These are phyloP conservation scores for Parotocinclus haroldoi DNA, from an alignment of 2,797 vertebrate species.

Conservation along the genomic window DNA sequence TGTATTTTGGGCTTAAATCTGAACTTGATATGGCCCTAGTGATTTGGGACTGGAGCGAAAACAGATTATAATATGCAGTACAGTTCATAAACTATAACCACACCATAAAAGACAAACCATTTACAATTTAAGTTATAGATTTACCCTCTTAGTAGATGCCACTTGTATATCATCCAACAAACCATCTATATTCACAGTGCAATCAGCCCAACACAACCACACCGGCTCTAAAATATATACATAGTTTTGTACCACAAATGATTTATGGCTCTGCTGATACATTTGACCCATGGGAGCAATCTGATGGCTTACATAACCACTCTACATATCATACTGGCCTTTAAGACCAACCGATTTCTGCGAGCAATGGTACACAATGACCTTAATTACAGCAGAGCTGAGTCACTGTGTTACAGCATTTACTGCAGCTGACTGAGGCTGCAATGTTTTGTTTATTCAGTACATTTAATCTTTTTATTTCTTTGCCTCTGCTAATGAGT, in stretches of 20 bases:
- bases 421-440: background rate
- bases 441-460: background rate
- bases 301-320: conserved; percentile 53
- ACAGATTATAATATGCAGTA: no score
- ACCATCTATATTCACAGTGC: no score
- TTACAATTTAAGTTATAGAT: no score
- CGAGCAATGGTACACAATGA: background rate
- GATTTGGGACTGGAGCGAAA: no score
- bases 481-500: conserved; percentile 3
- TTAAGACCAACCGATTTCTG: conserved; percentile 6
- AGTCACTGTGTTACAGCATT: conserved; percentile 22
- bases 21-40: no score
- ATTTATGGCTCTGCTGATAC: conserved; percentile 8
- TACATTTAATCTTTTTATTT: background rate
- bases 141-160: no score
- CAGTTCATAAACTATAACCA: no score
- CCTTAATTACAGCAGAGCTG: conserved; percentile 10
- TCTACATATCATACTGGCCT: conserved; percentile 50
- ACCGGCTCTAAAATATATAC: background rate
- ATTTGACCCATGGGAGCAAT: background rate
- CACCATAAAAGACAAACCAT: no score
- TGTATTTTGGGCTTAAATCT: no score
- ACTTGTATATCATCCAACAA: no score
- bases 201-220: no score
- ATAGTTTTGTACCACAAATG: conserved; percentile 1